Conservation (phyloP, 2,888 invertebrate species). For the Aphodius granarius region DNA sequence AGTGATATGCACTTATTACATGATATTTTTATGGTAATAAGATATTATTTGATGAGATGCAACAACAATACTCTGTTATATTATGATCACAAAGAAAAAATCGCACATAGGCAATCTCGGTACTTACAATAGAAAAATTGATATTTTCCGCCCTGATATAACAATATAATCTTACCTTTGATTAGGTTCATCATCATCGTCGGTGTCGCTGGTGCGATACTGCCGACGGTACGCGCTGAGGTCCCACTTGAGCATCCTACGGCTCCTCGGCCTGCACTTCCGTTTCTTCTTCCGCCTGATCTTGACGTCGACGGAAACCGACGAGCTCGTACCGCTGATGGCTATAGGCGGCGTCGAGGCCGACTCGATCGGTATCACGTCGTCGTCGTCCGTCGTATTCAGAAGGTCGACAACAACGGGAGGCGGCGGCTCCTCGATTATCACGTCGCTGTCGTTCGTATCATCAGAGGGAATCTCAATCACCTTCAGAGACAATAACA, state of each 20-base stretch:
- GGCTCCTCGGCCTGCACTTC: not conserved
- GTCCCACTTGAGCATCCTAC: not conserved
- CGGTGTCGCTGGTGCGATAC: not conserved
- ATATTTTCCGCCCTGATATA: no score
- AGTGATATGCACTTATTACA: no score
- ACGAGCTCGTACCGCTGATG: not conserved
- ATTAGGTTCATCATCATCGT: not conserved
- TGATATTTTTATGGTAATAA: no score
- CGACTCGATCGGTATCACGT: slow-evolving; percentile 22
- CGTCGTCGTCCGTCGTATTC: slow-evolving; percentile 30
- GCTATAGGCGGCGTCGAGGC: not conserved
- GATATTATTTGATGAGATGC: not conserved
- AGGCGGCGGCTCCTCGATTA: slow-evolving; percentile 40
- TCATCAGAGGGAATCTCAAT: slow-evolving; percentile 41
- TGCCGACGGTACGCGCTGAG: not conserved
- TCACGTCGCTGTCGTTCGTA: slow-evolving; percentile 42
- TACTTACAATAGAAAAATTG: not conserved
- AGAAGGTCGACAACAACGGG: slow-evolving; percentile 38
- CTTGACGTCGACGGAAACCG: not conserved
- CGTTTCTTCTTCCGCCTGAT: slow-evolving; percentile 14
- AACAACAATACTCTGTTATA: not conserved
- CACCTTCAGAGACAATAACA: slow-evolving; percentile 19
- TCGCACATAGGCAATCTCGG: not conserved
- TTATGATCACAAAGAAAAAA: not conserved
- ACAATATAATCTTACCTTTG: not conserved